These are phyloP conservation scores for Cirrhinus mrigala DNA, from an alignment of 2,797 vertebrate genomes.

Conservation along the genomic window DNA sequence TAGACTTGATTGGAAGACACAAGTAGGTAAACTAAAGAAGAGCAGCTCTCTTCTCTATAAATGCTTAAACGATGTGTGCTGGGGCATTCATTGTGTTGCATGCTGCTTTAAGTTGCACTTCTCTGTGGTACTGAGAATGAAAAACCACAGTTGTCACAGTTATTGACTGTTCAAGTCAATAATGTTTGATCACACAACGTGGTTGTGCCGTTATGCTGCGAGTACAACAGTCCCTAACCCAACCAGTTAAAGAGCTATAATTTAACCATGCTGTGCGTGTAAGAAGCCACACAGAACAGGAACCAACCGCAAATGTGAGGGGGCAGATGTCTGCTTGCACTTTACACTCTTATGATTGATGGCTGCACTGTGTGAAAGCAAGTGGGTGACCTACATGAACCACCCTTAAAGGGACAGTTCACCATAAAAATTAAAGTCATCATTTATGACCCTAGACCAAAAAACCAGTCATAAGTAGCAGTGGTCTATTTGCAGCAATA, in stretches of 20 bases:
- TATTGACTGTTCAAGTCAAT: slow-evolving; percentile 79
- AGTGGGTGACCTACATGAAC: slow-evolving; percentile 37
- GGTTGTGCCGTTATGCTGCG: slow-evolving; percentile 60
- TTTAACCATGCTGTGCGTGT: slow-evolving; percentile 27
- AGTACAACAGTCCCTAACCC: slow-evolving; percentile 45
- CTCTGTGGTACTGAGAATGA: slow-evolving; percentile 64
- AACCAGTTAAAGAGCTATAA: slow-evolving; percentile 42
- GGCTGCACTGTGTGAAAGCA: slow-evolving; percentile 16
- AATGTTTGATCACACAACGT: slow-evolving; percentile 80
- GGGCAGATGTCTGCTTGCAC: slow-evolving; percentile 23
- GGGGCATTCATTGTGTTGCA: neutral
- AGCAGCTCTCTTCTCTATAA: slow-evolving; percentile 4
- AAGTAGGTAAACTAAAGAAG: slow-evolving; percentile 8
- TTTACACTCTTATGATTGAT: slow-evolving; percentile 44
- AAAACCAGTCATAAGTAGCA: too few relatives aligned
- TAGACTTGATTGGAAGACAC: neutral
- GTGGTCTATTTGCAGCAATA: too few relatives aligned
- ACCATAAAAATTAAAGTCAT: neutral
- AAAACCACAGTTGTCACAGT: slow-evolving; percentile 76
- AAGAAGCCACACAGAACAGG: slow-evolving; percentile 13
- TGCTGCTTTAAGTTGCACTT: slow-evolving; percentile 48
- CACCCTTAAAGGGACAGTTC: slow-evolving; percentile 22
- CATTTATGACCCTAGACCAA: too few relatives aligned
- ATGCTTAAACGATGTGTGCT: neutral
- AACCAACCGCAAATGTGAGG: neutral